These are phyloP conservation scores for Chaetodon trifasciatus DNA, from an alignment of 2,797 vertebrate genomes.

Conservation along the genomic window DNA sequence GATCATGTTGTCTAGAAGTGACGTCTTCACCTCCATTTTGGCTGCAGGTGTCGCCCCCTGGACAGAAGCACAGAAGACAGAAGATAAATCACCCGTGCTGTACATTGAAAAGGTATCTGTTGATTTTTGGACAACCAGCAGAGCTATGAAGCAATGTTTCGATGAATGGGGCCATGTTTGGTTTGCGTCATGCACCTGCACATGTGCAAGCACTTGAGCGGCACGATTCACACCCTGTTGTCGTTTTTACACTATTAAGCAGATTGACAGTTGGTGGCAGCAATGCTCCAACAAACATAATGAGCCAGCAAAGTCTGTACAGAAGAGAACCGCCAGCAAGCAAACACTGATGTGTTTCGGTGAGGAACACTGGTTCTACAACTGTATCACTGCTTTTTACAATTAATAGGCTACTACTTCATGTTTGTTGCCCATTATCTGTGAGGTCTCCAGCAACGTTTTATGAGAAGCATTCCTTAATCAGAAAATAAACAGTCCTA, in stretches of 20 bases:
- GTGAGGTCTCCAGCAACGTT: slow-evolving; percentile 21
- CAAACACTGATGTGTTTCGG: background rate
- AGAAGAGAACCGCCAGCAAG: background rate
- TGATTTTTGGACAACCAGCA: background rate
- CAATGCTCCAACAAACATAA: background rate
- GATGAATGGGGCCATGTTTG: background rate
- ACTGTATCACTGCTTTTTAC: background rate
- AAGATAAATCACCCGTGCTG: slow-evolving; percentile 18
- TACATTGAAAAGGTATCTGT: background rate
- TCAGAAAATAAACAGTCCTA: slow-evolving; percentile 71
- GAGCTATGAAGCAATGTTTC: background rate
- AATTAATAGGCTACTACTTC: background rate
- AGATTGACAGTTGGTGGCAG: background rate
- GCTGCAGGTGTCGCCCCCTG: slow-evolving; percentile 84
- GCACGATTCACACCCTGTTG: background rate
- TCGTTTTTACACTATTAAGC: background rate
- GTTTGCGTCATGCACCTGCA: background rate
- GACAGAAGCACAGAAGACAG: slow-evolving; percentile 29
- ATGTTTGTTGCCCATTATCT: slow-evolving; percentile 29
- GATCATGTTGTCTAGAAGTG: slow-evolving; percentile 98
- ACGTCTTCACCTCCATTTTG: slow-evolving; percentile 98
- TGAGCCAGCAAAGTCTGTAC: background rate
- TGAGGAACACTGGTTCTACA: background rate
- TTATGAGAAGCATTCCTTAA: slow-evolving; percentile 45
- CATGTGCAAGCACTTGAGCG: background rate